Evolutionary conservation across 2,113 vertebrate species (phyloP).

Genomic region (Reinhardtius hippoglossoides): DNA sequence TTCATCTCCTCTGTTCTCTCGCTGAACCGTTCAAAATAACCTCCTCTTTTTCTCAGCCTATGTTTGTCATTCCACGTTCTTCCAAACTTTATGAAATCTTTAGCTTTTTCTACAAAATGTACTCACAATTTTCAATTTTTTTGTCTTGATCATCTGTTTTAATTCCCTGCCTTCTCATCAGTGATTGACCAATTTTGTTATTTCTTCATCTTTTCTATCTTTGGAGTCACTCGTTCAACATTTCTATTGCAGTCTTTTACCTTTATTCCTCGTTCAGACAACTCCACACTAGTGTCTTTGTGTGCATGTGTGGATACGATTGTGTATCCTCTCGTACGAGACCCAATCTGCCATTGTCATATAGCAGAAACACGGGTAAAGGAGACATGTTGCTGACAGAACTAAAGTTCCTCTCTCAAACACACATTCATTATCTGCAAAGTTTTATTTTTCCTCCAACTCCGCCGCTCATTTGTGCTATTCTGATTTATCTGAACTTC

Average conservation of each 20-base stretch:
- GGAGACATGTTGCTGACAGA: background rate
- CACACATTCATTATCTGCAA: conserved; percentile 26
- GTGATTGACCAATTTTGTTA: background rate
- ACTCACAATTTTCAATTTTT: background rate
- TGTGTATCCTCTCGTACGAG: background rate
- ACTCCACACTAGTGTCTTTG: too few relatives aligned
- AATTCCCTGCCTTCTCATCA: background rate
- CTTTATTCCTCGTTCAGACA: too few relatives aligned
- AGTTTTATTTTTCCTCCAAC: conserved; percentile 7
- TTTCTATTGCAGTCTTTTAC: conserved; percentile 5
- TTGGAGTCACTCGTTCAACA: background rate
- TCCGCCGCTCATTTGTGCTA: conserved; percentile 34
- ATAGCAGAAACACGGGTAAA: background rate
- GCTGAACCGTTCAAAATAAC: conserved; percentile 26
- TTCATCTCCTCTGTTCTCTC: conserved; percentile 20
- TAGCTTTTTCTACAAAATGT: background rate
- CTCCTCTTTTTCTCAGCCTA: background rate
- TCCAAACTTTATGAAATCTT: conserved; percentile 9
- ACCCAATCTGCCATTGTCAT: background rate
- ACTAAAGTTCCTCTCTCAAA: background rate
- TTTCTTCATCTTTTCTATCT: background rate
- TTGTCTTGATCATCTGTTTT: background rate
- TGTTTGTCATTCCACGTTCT: background rate
- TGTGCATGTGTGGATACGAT: background rate
- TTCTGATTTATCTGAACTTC: conserved; percentile 30